Base-by-base conservation (phyloP, 2,113 vertebrate genomes). In the Tinamus guttatus region DNA sequence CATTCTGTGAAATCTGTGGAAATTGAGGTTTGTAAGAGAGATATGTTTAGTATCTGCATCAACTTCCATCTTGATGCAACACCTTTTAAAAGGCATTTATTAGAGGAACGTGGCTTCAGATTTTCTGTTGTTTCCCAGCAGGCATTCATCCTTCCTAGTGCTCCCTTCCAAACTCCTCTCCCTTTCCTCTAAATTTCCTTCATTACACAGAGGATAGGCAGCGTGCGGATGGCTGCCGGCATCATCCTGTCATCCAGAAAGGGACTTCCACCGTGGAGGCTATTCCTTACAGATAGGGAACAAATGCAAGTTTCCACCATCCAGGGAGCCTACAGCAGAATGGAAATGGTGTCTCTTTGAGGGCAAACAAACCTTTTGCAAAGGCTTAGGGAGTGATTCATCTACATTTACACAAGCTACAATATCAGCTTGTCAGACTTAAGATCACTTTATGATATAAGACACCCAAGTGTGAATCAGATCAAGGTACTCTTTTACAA, bases 341-440 rank as follows among this genome's bases (percentile, higher is more conserved):
- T 52, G 17, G 45, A 45, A 86, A 63, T 30, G 38, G 38, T 64
- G 16, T 71, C 74, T 90, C 47, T 91, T 60, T 68, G 80, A 75
- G 77, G 47, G 51, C 80, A 70, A 69, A 58, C 30, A 62, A 63
- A 64, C 58, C 21, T 90, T 74, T 45, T 88, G 81, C 74, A 75
- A 59, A 78, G 77, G 10, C 34, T 71, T 45, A 9, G 38, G 87
- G 85, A 71, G 65, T 56, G 64, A 88, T 95, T 96, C 6, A 45
- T 90, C 45, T 93, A 34, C 17, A 7, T 68, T 89, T 75, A 75
- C 58, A 75, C 7, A 15, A 56, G 88, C 47, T 85, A 28, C 54
- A 68, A 8, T 52, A 70, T 81, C 73, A 30, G 25, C 45, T 71
- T 81, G 77, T 89, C 64, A 60, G 85, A 27, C 68, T 67, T 25